A percentile compares a stretch with the other conserved stretches of the same genome.
Conservation (phyloP, 64 coral and sea anemone genomes). For the Catalaphyllia jardinei region DNA sequence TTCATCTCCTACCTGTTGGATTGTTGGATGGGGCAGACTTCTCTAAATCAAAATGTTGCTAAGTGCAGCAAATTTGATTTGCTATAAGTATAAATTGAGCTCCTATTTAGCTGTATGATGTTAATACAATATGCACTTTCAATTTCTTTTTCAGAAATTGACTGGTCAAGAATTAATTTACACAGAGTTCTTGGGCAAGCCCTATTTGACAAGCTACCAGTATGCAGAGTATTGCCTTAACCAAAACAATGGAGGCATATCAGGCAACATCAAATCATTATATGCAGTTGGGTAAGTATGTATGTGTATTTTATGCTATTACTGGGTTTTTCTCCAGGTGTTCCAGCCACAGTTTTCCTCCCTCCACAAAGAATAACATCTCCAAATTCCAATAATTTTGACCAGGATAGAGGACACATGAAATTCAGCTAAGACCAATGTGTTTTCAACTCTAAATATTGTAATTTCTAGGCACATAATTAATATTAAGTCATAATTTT, state of each 20-base stretch:
- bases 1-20: not conserved
- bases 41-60: not conserved
- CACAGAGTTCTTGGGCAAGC: slow-evolving; percentile 63
- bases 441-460: too few species aligned
- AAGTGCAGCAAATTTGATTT: not conserved
- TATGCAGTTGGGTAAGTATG: slow-evolving; percentile 81
- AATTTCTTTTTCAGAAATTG: slow-evolving; percentile 57
- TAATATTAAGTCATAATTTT: too few species aligned
- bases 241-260: slow-evolving; percentile 2
- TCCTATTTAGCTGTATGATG: not conserved
- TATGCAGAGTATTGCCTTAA: slow-evolving; percentile 80
- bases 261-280: slow-evolving; percentile 30
- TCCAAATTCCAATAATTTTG: too few species aligned
- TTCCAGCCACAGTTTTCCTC: too few species aligned
- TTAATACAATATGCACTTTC: too few species aligned
- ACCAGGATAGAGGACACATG: too few species aligned
- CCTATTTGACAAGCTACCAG: slow-evolving; percentile 64
- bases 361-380: too few species aligned
- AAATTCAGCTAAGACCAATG: too few species aligned
- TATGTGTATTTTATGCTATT: not conserved
- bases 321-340: too few species aligned
- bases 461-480: too few species aligned
- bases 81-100: too few species aligned
- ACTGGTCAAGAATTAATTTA: slow-evolving; percentile 71
- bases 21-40: not conserved